Evolutionary conservation across 2,888 invertebrate genomes (phyloP), one percentile per base, ranked within the genome.

Genomic region (Liopterus haemorrhoidalis): DNA sequence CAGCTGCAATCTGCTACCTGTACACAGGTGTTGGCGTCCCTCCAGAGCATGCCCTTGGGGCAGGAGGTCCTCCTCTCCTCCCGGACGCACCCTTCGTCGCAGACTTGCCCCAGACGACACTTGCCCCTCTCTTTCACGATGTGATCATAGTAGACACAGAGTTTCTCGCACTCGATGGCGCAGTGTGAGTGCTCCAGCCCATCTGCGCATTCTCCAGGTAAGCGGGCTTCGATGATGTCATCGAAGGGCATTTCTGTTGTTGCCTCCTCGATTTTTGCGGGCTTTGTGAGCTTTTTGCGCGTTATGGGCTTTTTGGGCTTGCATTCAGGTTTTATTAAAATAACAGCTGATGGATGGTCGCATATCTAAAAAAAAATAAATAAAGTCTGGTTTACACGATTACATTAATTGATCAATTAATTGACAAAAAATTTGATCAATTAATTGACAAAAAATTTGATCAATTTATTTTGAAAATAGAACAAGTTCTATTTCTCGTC

Each of bases 1-100:
- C 92, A 93, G 8, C 85, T 79, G 58, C 92, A 93, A 58, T 88
- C 82, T 25, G 76, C 74, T 9, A 73, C 61, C 0, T 76, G 70
- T 1, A 90, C 86, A 58, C 92, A 93, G 0, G 79, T 82, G 18
- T 70, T 63, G 51, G 74, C 72, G 60, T 90, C 86, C 2, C 84
- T 74, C 83, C 87, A 87, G 38, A 74, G 71, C 51, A 72, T 73
- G 2, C 78, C 75, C 2, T 62, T 55, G 0, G 72, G 73, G 56
- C 89, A 89, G 4, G 65, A 61, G 3, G 58, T 58, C 25, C 57
- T 58, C 2, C 61, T 61, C 5, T 64, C 54, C 36, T 63, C 31
- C 53, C 62, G 47, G 5, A 71, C 60, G 48, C 74, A 75, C 55
- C 63, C 65, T 70, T 72, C 36, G 28, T 49, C 43, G 22, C 66